Evolutionary conservation across 2,113 vertebrate genomes (phyloP).

Genomic region (Bufo gargarizans): DNA sequence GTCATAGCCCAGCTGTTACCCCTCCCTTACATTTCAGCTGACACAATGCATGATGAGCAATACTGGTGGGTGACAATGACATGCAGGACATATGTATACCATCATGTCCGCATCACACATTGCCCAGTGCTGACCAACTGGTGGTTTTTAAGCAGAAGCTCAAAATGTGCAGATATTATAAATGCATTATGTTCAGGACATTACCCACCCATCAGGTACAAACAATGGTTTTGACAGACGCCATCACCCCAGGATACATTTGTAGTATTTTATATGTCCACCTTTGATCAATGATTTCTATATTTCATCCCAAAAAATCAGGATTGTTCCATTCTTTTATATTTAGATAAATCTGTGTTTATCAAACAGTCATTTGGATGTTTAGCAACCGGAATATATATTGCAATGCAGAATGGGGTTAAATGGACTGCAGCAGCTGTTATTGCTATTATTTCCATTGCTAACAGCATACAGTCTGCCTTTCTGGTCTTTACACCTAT

Average conservation of each 20-base stretch:
- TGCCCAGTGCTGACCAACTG: background rate
- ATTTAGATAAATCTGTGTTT: background rate
- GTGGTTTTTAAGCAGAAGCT: background rate
- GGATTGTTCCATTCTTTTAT: background rate
- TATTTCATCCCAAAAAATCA: background rate
- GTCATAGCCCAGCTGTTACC: background rate
- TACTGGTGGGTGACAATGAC: constrained; percentile 12
- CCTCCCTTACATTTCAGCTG: constrained; percentile 11
- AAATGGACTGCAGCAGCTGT: background rate
- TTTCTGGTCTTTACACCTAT: background rate
- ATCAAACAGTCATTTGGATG: background rate
- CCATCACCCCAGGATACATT: background rate
- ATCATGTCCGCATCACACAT: background rate
- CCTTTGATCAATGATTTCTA: background rate
- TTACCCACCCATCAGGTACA: background rate
- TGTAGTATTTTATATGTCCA: background rate
- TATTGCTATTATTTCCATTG: background rate
- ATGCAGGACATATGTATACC: background rate
- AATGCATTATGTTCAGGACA: background rate
- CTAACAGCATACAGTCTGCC: background rate
- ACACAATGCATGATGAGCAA: constrained; percentile 8
- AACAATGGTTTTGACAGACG: background rate
- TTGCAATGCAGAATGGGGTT: background rate
- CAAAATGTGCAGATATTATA: background rate
- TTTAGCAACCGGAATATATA: background rate